A percentile compares a stretch with the other conserved stretches of the same genome.
phyloP scores from a whole-genome alignment of 2,797 vertebrate species.

The Danio jaintianensis region DNA sequence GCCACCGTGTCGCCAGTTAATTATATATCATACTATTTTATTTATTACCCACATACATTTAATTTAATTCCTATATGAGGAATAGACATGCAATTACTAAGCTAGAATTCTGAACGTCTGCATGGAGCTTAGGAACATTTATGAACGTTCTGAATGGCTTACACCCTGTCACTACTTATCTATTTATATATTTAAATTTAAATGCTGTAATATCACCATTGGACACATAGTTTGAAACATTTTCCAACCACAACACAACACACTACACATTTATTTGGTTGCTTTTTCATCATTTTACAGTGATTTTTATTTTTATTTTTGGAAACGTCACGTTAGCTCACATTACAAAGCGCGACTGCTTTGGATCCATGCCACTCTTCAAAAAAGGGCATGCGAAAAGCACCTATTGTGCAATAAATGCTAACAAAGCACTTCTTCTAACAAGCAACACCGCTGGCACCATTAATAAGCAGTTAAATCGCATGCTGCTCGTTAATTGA shows the following conservation, averaged over 20 bases:
- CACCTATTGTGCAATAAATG: conserved; percentile 33
- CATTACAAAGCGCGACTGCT: conserved; percentile 25
- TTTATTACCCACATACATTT: too few species aligned
- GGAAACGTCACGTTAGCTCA: conserved; percentile 15
- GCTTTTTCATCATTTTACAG: neutral
- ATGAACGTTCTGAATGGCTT: too few species aligned
- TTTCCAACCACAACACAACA: neutral
- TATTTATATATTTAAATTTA: too few species aligned
- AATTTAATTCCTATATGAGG: too few species aligned
- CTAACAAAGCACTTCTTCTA: conserved; percentile 37
- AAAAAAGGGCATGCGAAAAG: conserved; percentile 16
- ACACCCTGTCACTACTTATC: too few species aligned
- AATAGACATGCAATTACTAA: too few species aligned
- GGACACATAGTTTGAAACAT: neutral
- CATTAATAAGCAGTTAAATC: conserved; percentile 53
- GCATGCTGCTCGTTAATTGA: conserved; percentile 59
- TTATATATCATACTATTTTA: too few species aligned
- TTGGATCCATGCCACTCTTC: conserved; percentile 13
- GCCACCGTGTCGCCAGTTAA: too few species aligned
- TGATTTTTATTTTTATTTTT: neutral
- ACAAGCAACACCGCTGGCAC: conserved; percentile 51
- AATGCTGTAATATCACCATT: too few species aligned
- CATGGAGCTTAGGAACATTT: too few species aligned
- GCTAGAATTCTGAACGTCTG: too few species aligned
- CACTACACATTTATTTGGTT: neutral